These are phyloP conservation scores for Delichon dasypus DNA, from an alignment of 2,797 vertebrate genomes.

Conservation along the genomic window DNA sequence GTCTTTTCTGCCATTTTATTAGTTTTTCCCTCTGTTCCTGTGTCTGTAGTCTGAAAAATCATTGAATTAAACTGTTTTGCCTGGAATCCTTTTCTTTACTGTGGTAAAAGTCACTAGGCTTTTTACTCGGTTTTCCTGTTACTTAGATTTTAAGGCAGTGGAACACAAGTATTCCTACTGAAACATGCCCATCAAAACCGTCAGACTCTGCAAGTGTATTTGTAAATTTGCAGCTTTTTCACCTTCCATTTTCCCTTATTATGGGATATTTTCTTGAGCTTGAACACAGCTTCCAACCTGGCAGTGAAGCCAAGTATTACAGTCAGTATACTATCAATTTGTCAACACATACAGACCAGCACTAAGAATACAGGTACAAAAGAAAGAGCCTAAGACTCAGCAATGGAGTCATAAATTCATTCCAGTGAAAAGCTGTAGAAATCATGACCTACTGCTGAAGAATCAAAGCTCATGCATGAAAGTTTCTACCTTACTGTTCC, in stretches of 20 bases:
- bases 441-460: not conserved
- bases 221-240: not conserved
- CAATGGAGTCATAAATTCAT: not conserved
- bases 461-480: not conserved
- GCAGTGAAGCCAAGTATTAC: not conserved
- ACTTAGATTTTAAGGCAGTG: not conserved
- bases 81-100: not conserved
- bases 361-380: not conserved
- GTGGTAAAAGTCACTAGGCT: not conserved
- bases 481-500: not conserved
- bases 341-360: not conserved
- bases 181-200: not conserved
- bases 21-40: not conserved
- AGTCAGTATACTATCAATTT: not conserved
- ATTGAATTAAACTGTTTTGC: not conserved
- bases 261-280: not conserved
- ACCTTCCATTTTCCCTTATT: not conserved
- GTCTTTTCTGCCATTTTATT: not conserved
- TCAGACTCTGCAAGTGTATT: not conserved
- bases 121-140: not conserved
- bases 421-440: not conserved
- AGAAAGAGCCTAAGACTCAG: not conserved
- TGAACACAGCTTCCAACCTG: not conserved
- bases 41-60: not conserved
- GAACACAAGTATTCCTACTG: not conserved